These are phyloP conservation scores for Semotilus atromaculatus DNA, from an alignment of 2,797 vertebrate species.

Conservation along the genomic window DNA sequence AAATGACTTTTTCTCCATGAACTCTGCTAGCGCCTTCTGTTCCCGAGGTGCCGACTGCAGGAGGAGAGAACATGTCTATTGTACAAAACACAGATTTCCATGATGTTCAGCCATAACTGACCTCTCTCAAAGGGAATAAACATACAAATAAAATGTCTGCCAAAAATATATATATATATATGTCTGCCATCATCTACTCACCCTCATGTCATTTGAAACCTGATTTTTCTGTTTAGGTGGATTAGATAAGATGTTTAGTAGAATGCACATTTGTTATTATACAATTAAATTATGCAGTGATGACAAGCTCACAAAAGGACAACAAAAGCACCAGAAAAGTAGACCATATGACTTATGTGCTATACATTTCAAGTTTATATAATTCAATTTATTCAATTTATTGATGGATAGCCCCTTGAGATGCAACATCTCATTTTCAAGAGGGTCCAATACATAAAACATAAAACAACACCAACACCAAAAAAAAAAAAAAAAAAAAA, in stretches of 20 bases:
- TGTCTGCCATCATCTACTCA: not conserved
- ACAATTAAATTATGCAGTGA: not conserved
- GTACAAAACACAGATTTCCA: not conserved
- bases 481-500: too few relatives aligned
- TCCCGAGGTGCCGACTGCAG: constrained; percentile 2
- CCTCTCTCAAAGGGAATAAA: not conserved
- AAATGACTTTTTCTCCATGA: constrained; percentile 14
- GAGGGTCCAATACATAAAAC: too few relatives aligned
- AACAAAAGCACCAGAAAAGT: not conserved
- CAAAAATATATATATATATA: too few relatives aligned
- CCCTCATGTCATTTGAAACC: not conserved
- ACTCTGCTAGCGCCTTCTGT: not conserved
- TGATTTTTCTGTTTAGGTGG: not conserved
- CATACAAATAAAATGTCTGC: not conserved
- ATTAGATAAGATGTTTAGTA: not conserved
- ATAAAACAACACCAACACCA: too few relatives aligned
- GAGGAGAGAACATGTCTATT: not conserved
- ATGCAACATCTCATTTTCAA: too few relatives aligned
- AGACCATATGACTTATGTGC: not conserved
- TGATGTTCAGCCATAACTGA: not conserved
- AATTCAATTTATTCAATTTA: too few relatives aligned
- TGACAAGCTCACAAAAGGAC: not conserved
- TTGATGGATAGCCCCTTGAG: too few relatives aligned
- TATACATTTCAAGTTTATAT: not conserved
- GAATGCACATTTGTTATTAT: not conserved